Evolutionary conservation across 2,797 vertebrate species (phyloP), one percentile per base, ranked within the genome.

Genomic region (Rousettus madagascariensis): DNA sequence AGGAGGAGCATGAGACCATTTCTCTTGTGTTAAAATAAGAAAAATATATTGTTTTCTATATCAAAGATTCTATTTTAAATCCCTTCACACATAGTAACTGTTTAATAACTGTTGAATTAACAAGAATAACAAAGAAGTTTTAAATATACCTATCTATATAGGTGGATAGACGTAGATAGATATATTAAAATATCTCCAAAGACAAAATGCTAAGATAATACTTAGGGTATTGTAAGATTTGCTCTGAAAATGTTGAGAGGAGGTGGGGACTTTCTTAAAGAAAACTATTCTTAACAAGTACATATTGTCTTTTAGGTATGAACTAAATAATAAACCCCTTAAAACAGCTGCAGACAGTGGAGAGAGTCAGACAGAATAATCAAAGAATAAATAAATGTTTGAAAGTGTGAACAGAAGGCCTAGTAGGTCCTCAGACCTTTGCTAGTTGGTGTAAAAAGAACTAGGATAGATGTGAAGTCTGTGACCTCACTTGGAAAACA

Each of bases 11-110:
- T 20, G 36, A 95, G 49, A 91, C 80, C n/a, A 72, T 74, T 90
- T 94, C 26, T 24, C 28, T 90, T 92, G 13, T 87, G 38, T 95
- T 90, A 86, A 89, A 88, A 88, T 74, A 92, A 75, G 30, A 72
- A 89, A 24, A 87, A 87, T 38, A 84, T 83, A 43, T 84, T 78
- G 53, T 71, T 59, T 49, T 90, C 26, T 69, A 20, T 30, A 79
- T 72, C 41, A 91, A 86, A 90, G 20, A 79, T 82, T 90, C n/a
- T 66, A 66, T 38, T 87, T 94, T 79, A 93, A 87, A 66, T 63
- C 61, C 89, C 57, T 91, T 57, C 15, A 49, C 11, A 90, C 11
- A 83, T 38, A 88, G 19, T 59, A 90, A 13, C 4, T 82, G n/a
- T 53, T 68, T 85, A 86, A 77, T 77, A 86, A 69, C 59, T 90